Evolutionary conservation across 1,140 invertebrate genomes (phyloP).

Genomic region (Achatina immaculata): DNA sequence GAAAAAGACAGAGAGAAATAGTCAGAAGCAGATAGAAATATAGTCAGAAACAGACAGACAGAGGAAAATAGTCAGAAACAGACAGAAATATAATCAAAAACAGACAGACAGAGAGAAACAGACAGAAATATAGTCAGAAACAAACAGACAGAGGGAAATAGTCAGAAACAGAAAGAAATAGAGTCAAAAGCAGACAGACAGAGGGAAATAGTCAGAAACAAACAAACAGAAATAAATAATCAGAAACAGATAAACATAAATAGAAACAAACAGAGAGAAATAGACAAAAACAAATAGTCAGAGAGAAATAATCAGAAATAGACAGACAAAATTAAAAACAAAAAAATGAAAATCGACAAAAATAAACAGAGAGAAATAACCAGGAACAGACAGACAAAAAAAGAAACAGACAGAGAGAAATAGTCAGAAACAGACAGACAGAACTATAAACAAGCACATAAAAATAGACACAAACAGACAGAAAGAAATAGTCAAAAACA

Average conservation of each 20-base stretch:
- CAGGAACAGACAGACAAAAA: not conserved
- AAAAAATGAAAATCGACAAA: not conserved
- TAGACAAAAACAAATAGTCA: not conserved
- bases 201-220: too few relatives aligned
- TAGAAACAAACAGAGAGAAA: not conserved
- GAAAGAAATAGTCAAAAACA: not conserved
- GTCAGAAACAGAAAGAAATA: too few relatives aligned
- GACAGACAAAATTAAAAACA: not conserved
- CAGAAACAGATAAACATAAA: not conserved
- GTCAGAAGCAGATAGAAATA: not conserved
- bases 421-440: not conserved
- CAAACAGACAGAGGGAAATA: too few relatives aligned
- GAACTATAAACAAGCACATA: not conserved
- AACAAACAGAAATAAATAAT: too few relatives aligned
- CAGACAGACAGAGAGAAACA: too few relatives aligned
- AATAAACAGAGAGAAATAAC: not conserved
- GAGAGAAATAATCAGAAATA: not conserved
- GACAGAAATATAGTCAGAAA: too few relatives aligned
- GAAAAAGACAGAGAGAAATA: too few relatives aligned
- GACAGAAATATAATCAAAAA: not conserved
- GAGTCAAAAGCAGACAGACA: not conserved
- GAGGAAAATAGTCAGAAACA: not conserved
- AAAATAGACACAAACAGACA: not conserved
- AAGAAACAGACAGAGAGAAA: constrained; percentile 9
- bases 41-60: not conserved